phyloP scores from a whole-genome alignment of 2,888 invertebrate genomes.

The Pheosia gnoma region DNA sequence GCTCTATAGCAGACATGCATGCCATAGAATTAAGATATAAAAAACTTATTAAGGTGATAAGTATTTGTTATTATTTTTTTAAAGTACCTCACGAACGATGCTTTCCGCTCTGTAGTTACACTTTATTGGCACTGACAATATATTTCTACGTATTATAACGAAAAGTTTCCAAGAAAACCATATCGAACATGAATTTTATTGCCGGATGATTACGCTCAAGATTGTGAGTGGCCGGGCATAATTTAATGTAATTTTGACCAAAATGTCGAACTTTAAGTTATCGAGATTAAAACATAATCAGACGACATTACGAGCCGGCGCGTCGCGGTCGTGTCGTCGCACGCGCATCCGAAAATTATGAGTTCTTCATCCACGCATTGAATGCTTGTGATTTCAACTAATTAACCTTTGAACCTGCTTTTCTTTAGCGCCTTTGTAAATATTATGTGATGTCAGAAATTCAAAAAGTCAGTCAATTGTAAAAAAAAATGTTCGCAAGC shows the following conservation, averaged over 20 bases:
- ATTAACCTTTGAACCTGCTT: no score
- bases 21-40: no score
- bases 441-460: no score
- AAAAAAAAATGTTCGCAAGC: no score
- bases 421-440: no score
- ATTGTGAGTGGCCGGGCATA: slow-evolving; percentile 50
- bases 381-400: no score
- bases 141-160: slow-evolving; percentile 42
- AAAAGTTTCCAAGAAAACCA: slow-evolving; percentile 56
- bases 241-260: slow-evolving; percentile 60
- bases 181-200: slow-evolving; percentile 60
- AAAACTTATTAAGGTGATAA: no score
- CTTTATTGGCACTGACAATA: slow-evolving; percentile 28
- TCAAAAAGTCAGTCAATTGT: no score
- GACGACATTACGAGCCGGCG: slow-evolving; percentile 38
- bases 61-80: slow-evolving; percentile 15
- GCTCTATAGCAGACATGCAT: no score
- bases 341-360: neutral
- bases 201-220: slow-evolving; percentile 49
- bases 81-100: slow-evolving; percentile 23
- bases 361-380: no score
- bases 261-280: slow-evolving; percentile 58
- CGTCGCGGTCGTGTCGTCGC: slow-evolving; percentile 24
- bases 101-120: slow-evolving; percentile 24
- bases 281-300: slow-evolving; percentile 60